phyloP scores from a whole-genome alignment of 2,888 invertebrate genomes.

The Eucera pruinosa region DNA sequence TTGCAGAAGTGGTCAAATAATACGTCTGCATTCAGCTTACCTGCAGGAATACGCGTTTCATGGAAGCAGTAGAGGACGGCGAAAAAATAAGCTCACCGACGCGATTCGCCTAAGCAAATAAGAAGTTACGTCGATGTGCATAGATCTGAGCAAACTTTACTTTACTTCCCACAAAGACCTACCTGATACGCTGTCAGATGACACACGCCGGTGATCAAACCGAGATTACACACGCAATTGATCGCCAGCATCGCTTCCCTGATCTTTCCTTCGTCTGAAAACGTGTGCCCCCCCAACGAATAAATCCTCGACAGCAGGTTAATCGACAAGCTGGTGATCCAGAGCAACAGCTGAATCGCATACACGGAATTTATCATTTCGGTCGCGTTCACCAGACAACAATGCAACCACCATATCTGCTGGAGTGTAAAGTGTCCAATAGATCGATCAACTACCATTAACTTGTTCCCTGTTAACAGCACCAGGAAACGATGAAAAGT shows the following conservation, averaged over 20 bases:
- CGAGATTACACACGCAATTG: slow-evolving; percentile 59
- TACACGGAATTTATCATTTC: slow-evolving; percentile 73
- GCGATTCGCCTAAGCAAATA: slow-evolving; percentile 57
- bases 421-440: slow-evolving; percentile 58
- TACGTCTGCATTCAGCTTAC: slow-evolving; percentile 32
- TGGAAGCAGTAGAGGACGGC: slow-evolving; percentile 47
- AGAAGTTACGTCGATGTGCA: background rate
- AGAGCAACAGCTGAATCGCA: slow-evolving; percentile 66
- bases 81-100: slow-evolving; percentile 61
- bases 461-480: slow-evolving; percentile 41
- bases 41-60: slow-evolving; percentile 51
- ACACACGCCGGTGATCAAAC: slow-evolving; percentile 66
- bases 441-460: slow-evolving; percentile 44
- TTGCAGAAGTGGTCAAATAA: background rate
- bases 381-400: slow-evolving; percentile 65
- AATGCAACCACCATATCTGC: slow-evolving; percentile 73
- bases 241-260: slow-evolving; percentile 66
- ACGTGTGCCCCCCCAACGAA: slow-evolving; percentile 56
- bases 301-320: slow-evolving; percentile 73
- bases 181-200: slow-evolving; percentile 71
- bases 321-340: slow-evolving; percentile 70
- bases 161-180: background rate
- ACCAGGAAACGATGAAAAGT: slow-evolving; percentile 1
- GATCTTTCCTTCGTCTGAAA: slow-evolving; percentile 31
- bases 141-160: background rate